Conservation (phyloP, 2,888 invertebrate genomes). For the Epiblema foenella region DNA sequence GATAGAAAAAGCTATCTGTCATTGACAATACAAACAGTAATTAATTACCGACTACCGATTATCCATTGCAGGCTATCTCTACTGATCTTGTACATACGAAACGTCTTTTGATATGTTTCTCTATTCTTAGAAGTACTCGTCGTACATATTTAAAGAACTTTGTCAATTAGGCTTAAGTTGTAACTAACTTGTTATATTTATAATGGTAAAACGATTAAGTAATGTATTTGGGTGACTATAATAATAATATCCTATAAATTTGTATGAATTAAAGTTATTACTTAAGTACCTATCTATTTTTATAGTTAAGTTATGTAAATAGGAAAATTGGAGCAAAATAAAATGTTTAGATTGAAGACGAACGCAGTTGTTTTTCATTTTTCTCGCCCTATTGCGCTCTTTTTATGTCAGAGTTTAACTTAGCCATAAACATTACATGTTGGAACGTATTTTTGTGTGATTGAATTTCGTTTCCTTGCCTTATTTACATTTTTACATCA, state of each 20-base stretch:
- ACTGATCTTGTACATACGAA: not conserved
- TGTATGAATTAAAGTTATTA: not conserved
- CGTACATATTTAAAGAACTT: too few species aligned
- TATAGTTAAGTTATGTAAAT: not conserved
- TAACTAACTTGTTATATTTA: not conserved
- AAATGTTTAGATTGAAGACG: not conserved
- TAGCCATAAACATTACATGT: conserved; percentile 14
- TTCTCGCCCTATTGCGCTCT: not conserved
- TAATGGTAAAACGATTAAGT: not conserved
- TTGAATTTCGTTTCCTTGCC: conserved; percentile 11
- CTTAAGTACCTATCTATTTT: not conserved
- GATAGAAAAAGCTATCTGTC: too few species aligned
- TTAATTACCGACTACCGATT: not conserved
- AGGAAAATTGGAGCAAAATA: not conserved
- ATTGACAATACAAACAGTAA: too few species aligned
- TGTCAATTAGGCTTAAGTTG: not conserved
- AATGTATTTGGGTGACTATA: not conserved
- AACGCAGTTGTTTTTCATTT: not conserved
- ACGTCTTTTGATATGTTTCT: not conserved
- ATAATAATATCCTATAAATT: not conserved
- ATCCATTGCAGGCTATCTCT: not conserved
- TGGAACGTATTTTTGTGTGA: conserved; percentile 5
- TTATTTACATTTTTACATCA: conserved; percentile 16
- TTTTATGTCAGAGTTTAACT: conserved; percentile 4
- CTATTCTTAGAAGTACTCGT: not conserved